Conservation (phyloP, 2,888 invertebrate genomes). For the Trichacis sp. region DNA sequence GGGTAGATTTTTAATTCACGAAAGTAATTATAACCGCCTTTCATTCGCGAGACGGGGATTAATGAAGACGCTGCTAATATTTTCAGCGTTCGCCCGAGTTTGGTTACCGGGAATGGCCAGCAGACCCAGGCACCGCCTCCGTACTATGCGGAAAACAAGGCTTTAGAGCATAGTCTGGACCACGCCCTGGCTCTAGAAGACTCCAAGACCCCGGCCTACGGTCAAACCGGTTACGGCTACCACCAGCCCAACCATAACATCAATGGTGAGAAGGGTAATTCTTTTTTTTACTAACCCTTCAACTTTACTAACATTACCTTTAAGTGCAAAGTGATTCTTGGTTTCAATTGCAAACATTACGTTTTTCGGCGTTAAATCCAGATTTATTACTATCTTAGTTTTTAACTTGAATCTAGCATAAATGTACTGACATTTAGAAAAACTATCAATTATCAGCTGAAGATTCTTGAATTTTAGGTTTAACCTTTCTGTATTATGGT, state of each 20-base stretch:
- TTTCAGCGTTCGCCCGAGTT: slow-evolving; percentile 79
- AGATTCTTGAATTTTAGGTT: too few relatives aligned
- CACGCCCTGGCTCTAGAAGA: slow-evolving; percentile 86
- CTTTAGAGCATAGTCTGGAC: slow-evolving; percentile 89
- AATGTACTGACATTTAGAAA: too few relatives aligned
- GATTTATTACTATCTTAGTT: too few relatives aligned
- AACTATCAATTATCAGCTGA: too few relatives aligned
- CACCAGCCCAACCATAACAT: slow-evolving; percentile 82
- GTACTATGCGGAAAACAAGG: slow-evolving; percentile 94
- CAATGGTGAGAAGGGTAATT: slow-evolving; percentile 76
- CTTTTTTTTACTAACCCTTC: slow-evolving; percentile 15
- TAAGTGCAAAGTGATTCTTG: too few relatives aligned
- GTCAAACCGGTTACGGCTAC: slow-evolving; percentile 88
- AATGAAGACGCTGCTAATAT: slow-evolving; percentile 4
- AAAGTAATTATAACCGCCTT: too few relatives aligned
- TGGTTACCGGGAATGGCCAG: slow-evolving; percentile 78
- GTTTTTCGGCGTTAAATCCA: too few relatives aligned
- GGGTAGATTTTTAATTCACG: not conserved
- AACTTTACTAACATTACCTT: slow-evolving; percentile 39
- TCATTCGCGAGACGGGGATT: not conserved
- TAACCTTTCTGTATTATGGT: too few relatives aligned
- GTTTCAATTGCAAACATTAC: too few relatives aligned
- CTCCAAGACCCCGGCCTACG: slow-evolving; percentile 86
- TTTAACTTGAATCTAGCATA: too few relatives aligned
- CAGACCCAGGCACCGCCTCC: slow-evolving; percentile 90